A percentile compares a stretch with the other conserved stretches of the same genome.
Conservation (phyloP, 2,797 vertebrate species). For the Miichthys miiuy region DNA sequence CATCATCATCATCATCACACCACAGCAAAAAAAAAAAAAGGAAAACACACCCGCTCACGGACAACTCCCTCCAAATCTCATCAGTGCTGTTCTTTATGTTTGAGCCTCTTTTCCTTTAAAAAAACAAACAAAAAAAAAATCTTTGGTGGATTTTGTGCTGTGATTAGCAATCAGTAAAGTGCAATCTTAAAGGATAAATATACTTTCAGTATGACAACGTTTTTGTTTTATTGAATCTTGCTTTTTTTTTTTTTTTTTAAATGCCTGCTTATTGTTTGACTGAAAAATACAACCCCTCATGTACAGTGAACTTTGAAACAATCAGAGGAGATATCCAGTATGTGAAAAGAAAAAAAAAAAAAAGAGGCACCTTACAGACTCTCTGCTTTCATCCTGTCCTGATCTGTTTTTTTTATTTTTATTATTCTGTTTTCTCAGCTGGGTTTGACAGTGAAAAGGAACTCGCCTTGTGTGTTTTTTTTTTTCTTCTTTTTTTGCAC, state of each 20-base stretch:
- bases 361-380: constrained; percentile 81
- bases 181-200: constrained; percentile 85
- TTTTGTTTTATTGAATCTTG: constrained; percentile 73
- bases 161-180: constrained; percentile 89
- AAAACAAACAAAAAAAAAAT: constrained; percentile 59
- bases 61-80: constrained; percentile 49
- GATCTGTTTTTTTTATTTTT: constrained; percentile 28
- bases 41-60: constrained; percentile 28
- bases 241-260: constrained; percentile 55
- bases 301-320: constrained; percentile 81
- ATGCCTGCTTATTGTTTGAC: constrained; percentile 77
- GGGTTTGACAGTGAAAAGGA: constrained; percentile 48
- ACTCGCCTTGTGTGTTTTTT: constrained; percentile 53
- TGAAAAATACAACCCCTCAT: constrained; percentile 74
- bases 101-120: constrained; percentile 74
- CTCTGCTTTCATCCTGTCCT: constrained; percentile 65
- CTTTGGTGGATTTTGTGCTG: constrained; percentile 84
- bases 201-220: constrained; percentile 78
- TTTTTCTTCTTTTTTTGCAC: constrained; percentile 43
- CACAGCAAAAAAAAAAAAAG: constrained; percentile 65
- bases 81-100: constrained; percentile 70
- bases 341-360: constrained; percentile 63
- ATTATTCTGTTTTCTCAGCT: constrained; percentile 51
- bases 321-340: constrained; percentile 78
- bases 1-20: constrained; percentile 27